Evolutionary conservation across 2,888 invertebrate species (phyloP).

Genomic region (Oscheius sp.): DNA sequence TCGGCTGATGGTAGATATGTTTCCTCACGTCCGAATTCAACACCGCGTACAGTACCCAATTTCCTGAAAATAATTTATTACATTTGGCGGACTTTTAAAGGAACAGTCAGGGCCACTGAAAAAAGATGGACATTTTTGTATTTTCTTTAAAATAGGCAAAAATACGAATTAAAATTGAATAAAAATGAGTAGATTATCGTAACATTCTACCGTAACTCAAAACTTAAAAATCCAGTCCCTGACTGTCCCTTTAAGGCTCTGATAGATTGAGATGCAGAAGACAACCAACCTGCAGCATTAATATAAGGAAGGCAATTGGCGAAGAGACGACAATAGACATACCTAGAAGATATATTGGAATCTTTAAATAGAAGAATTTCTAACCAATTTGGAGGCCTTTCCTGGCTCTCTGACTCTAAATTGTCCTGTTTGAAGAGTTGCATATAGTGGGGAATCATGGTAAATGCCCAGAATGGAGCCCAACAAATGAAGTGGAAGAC

Average conservation of each 20-base stretch:
- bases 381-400: slow-evolving; percentile 8
- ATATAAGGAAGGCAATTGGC: slow-evolving; percentile 63
- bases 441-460: slow-evolving; percentile 46
- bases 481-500: slow-evolving; percentile 64
- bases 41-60: slow-evolving; percentile 63
- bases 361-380: background rate
- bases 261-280: too few relatives aligned
- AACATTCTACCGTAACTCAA: background rate
- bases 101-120: too few relatives aligned
- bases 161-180: too few relatives aligned
- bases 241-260: too few relatives aligned
- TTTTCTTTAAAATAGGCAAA: background rate
- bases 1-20: slow-evolving; percentile 54
- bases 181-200: background rate
- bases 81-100: background rate
- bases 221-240: too few relatives aligned
- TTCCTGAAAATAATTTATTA: slow-evolving; percentile 47
- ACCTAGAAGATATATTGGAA: slow-evolving; percentile 11
- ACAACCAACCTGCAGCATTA: slow-evolving; percentile 54
- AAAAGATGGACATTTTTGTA: background rate
- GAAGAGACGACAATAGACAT: slow-evolving; percentile 50
- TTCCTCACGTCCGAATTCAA: slow-evolving; percentile 61
- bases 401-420: background rate
- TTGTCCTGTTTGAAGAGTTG: background rate
- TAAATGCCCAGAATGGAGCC: slow-evolving; percentile 63